Base-by-base conservation (phyloP, 2,888 invertebrate genomes). In the Diadromus collaris region DNA sequence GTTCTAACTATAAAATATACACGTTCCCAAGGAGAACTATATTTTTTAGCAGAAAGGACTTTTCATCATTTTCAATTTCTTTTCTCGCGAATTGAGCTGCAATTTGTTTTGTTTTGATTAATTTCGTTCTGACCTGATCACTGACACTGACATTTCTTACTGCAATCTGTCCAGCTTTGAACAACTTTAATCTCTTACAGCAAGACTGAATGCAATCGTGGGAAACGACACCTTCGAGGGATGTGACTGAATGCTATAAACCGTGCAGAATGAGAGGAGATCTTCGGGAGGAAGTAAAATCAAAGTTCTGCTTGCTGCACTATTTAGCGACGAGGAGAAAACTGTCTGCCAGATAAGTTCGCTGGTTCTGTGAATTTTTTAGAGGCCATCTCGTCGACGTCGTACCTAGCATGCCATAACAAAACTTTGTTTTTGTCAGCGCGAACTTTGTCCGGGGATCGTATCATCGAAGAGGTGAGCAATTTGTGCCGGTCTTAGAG, bases 351-450 rank as follows among this genome's bases (percentile, higher is more conserved):
- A 65, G 64, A 51, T 51, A 51, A 79, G 69, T 79, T 79, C 63
- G 65, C 34, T 51, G 69, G 69, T 64, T 76, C 51, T 34, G 79
- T 76, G 69, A 76, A 76, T 76, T 79, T 79, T 79, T 79, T 72
- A 79, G 51, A 69, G 32, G 24, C 56, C 51, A 63, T 64, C 63
- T 44, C 51, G 51, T 51, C 38, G 16, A 38, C 68, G 48, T 34
- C 60, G 48, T 24, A 32, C 32, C 34, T 29, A 61, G 27, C 21
- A 56, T 51, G 24, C 10, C 60, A 34, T 29, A 64, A 60, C 63
- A 60, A 65, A 79, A 79, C 76, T 79, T 76, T 73, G 68, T 65
- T 76, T 73, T 69, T 21, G 60, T 44, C 60, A 60, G 51, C 68
- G 68, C 51, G 19, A 79, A 79, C 76, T 76, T 76, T 72, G 34